Evolutionary conservation across 2,888 invertebrate species (phyloP).

Genomic region (Cryptus viduatorius): DNA sequence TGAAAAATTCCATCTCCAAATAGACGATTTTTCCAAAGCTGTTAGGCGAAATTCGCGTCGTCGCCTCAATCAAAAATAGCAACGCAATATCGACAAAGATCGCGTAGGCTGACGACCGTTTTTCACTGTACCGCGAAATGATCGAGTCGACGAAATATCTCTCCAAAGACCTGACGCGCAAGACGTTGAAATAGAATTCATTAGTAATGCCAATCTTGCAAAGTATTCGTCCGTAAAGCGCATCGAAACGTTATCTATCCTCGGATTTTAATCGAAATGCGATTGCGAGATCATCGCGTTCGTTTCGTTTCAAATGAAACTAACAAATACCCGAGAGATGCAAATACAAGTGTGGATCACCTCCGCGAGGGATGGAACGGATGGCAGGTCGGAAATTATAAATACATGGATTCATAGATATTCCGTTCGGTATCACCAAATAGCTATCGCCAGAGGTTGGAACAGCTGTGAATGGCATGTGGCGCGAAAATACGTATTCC

Average conservation of each 20-base stretch:
- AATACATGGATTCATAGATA: slow-evolving; percentile 48
- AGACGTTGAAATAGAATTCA: slow-evolving; percentile 28
- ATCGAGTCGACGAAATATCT: slow-evolving; percentile 6
- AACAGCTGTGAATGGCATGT: slow-evolving; percentile 32
- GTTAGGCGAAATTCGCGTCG: too few species aligned
- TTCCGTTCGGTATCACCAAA: slow-evolving; percentile 18
- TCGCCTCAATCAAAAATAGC: too few species aligned
- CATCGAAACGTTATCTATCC: slow-evolving; percentile 3
- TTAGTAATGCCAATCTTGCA: slow-evolving; percentile 11
- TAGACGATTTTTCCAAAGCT: too few species aligned
- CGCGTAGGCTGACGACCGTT: background rate
- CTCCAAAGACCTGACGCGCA: background rate
- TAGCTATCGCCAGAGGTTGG: background rate
- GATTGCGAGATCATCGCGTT: background rate
- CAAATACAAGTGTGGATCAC: slow-evolving; percentile 18
- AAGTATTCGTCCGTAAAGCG: background rate
- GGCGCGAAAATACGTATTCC: slow-evolving; percentile 36
- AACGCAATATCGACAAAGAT: too few species aligned
- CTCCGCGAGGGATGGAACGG: background rate
- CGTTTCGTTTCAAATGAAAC: background rate
- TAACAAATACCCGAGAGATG: background rate
- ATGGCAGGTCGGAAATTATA: background rate
- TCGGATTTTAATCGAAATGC: slow-evolving; percentile 16
- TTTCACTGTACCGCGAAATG: slow-evolving; percentile 33
- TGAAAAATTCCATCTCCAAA: too few species aligned